Conservation (phyloP, 2,113 vertebrate species). For the Pelusios castaneus region DNA sequence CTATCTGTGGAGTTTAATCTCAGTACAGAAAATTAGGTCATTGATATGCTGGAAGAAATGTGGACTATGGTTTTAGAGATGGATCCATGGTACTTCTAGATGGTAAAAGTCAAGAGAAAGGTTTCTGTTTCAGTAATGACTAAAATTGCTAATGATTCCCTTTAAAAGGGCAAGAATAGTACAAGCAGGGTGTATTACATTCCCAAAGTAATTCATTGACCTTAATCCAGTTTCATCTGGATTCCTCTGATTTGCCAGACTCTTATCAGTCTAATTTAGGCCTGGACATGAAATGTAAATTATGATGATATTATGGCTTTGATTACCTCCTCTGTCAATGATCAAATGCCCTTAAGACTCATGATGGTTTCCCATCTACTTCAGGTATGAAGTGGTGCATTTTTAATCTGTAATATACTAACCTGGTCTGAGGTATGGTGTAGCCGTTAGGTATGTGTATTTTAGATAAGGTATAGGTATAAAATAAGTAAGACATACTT, state of each 20-base stretch:
- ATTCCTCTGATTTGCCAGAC: not conserved
- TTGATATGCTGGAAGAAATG: no score
- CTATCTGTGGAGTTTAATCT: no score
- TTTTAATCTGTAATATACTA: slow-evolving; percentile 38
- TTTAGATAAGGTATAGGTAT: no score
- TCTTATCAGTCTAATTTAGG: not conserved
- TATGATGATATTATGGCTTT: slow-evolving; percentile 29
- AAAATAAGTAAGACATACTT: no score
- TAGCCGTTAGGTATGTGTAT: no score
- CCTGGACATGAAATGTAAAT: not conserved
- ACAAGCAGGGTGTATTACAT: not conserved
- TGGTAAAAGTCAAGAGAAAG: not conserved
- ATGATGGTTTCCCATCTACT: slow-evolving; percentile 60
- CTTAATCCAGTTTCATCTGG: not conserved
- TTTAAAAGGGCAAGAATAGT: not conserved
- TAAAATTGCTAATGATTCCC: not conserved
- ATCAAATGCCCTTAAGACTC: slow-evolving; percentile 59
- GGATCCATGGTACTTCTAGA: not conserved
- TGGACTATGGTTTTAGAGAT: not conserved
- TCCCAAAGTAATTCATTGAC: not conserved
- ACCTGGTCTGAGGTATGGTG: not conserved
- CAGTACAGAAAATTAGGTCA: no score
- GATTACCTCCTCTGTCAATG: slow-evolving; percentile 51
- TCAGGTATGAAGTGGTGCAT: slow-evolving; percentile 34
- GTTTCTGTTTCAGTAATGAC: not conserved